Conservation (phyloP, 2,113 vertebrate genomes). For the Vombatus ursinus region DNA sequence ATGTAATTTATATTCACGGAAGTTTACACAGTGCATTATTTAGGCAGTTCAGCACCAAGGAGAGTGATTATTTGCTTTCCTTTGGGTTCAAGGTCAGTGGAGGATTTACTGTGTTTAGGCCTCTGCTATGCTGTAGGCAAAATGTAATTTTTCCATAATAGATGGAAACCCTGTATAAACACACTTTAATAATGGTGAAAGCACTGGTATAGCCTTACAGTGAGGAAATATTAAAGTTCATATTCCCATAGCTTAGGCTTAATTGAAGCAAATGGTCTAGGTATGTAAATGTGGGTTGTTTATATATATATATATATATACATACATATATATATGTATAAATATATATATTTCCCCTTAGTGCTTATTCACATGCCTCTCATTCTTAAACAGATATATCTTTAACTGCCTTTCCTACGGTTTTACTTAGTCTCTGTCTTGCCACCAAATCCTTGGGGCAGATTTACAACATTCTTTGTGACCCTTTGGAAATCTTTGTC, state of each 20-base stretch:
- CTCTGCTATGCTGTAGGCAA: constrained; percentile 66
- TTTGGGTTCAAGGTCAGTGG: constrained; percentile 58
- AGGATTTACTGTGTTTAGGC: constrained; percentile 69
- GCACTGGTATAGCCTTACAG: constrained; percentile 43
- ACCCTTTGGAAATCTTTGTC: constrained; percentile 38
- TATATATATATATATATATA: constrained; percentile 36
- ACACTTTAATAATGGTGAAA: constrained; percentile 73
- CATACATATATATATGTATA: background rate
- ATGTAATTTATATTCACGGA: constrained; percentile 55
- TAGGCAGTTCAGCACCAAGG: constrained; percentile 63
- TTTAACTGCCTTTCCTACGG: background rate
- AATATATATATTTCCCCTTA: background rate
- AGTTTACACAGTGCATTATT: fast-evolving
- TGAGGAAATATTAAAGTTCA: constrained; percentile 75
- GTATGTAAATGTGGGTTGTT: constrained; percentile 73
- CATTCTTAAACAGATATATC: constrained; percentile 21
- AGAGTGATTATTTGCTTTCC: constrained; percentile 64
- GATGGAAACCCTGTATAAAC: constrained; percentile 69
- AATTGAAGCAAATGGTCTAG: constrained; percentile 74
- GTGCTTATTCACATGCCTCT: constrained; percentile 29
- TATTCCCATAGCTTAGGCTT: constrained; percentile 65
- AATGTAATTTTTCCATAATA: constrained; percentile 74
- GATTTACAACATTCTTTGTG: constrained; percentile 36
- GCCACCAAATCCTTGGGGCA: constrained; percentile 24
- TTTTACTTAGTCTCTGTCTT: constrained; percentile 46